These are phyloP conservation scores for Stenotaenia linearis DNA, from an alignment of 2,888 invertebrate species.

Conservation along the genomic window DNA sequence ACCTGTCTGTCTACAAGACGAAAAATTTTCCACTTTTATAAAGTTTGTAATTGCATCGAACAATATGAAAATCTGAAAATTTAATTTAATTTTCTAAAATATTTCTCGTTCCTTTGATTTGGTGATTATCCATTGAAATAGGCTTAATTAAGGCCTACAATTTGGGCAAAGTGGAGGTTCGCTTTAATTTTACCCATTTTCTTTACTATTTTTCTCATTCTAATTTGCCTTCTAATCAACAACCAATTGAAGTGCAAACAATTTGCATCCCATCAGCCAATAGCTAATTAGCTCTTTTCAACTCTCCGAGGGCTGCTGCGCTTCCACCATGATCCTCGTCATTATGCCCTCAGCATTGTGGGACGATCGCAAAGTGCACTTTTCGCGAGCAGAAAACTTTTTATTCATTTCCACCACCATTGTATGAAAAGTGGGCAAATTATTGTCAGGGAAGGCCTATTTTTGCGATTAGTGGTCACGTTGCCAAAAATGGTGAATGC, in stretches of 20 bases:
- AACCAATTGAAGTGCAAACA: constrained; percentile 9
- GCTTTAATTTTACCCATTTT: background rate
- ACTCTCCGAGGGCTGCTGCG: background rate
- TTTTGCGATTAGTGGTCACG: no score
- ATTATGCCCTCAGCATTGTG: background rate
- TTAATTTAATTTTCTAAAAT: background rate
- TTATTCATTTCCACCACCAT: no score
- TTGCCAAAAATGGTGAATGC: no score
- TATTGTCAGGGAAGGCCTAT: no score
- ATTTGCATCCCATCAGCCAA: constrained; percentile 9
- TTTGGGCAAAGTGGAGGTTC: background rate
- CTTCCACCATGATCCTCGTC: background rate
- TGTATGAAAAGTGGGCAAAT: no score
- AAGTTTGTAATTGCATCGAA: no score
- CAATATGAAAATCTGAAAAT: no score
- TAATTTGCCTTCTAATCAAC: constrained; percentile 4
- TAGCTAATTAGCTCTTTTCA: constrained; percentile 9
- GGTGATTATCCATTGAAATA: background rate
- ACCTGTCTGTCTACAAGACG: no score
- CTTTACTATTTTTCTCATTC: background rate
- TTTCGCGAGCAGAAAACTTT: no score
- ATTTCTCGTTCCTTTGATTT: background rate
- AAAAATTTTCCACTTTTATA: no score
- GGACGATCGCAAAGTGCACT: background rate
- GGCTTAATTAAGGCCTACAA: background rate